Conservation (phyloP, 2,888 invertebrate genomes). For the Drosophila stalkeri region DNA sequence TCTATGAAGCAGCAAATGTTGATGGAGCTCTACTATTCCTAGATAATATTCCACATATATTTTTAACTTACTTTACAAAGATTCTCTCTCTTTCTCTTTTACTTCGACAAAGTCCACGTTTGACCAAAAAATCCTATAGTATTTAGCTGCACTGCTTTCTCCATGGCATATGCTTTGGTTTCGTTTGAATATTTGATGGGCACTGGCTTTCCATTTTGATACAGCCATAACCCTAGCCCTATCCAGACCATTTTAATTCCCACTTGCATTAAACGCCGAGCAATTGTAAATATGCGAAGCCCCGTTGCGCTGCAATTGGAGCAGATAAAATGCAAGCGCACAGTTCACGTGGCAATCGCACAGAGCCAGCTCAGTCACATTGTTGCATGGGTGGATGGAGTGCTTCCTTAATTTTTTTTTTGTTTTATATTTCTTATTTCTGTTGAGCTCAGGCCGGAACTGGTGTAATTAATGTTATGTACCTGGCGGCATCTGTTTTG, state of each 20-base stretch:
- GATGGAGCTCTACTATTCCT: neutral
- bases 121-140: neutral
- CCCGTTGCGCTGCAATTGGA: conserved; percentile 67
- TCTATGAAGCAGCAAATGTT: neutral
- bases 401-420: neutral
- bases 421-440: neutral
- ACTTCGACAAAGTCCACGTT: neutral
- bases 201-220: conserved; percentile 13
- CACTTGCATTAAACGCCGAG: conserved; percentile 76
- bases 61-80: neutral
- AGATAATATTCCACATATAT: neutral
- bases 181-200: conserved; percentile 64
- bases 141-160: conserved; percentile 9
- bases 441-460: conserved; percentile 6
- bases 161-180: conserved; percentile 32
- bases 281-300: conserved; percentile 70
- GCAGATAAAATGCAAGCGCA: conserved; percentile 71
- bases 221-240: conserved; percentile 15
- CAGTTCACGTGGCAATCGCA: conserved; percentile 60
- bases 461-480: conserved; percentile 72
- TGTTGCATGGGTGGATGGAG: neutral
- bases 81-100: too few relatives aligned
- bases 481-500: conserved; percentile 34
- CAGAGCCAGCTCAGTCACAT: conserved; percentile 1
- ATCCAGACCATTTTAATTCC: conserved; percentile 66